Base-by-base conservation (phyloP, 1,140 invertebrate species). In the Trichonephila clavipes region DNA sequence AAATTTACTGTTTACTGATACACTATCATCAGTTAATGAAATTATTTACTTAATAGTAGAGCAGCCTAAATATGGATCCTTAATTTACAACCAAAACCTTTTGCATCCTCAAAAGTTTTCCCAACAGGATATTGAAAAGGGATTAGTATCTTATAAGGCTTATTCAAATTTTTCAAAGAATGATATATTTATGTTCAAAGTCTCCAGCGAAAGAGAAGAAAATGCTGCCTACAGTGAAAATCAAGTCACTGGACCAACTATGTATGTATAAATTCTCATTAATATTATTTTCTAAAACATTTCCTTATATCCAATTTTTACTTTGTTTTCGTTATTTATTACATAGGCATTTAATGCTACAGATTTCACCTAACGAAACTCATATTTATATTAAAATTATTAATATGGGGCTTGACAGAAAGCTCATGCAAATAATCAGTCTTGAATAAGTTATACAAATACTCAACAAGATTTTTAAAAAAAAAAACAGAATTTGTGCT, bases 101-200 rank as follows among this genome's bases (percentile, higher is more conserved):
- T 16, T 7, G 4, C 40, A 72, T 69, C 62, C 66, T 34, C 19
- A 44, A 81, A 72, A 59, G 10, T 94, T 94, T 69, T 59, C 85
- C 28, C 94, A 94, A 77, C 61, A 89, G n/a, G 86, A 94, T 69
- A 89, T 94, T 62, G 66, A 92, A 5, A 88, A 59, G 19, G 87
- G 81, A 59, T 69, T 88, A 2, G n/a, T 94, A 51, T 34, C 66
- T 28, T 94, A 92, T 28, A 12, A n/a, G n/a, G 51, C 82, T 8
- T 14, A 89, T 28, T 28, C 24, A 28, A 92, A 92, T 28, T 64
- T 28, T 58, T 83, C 88, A 4, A n/a, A 24, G 14, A 59, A 44
- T 28, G 94, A 94, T 24, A 40, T 34, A 34, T 92, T 94, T 62
- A n/a, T 21, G 1, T 94, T 94, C 34, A 19, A 66, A 66, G 85